These are phyloP conservation scores for Macrosteles quadrilineatus DNA, from an alignment of 1,140 invertebrate genomes.

Conservation along the genomic window DNA sequence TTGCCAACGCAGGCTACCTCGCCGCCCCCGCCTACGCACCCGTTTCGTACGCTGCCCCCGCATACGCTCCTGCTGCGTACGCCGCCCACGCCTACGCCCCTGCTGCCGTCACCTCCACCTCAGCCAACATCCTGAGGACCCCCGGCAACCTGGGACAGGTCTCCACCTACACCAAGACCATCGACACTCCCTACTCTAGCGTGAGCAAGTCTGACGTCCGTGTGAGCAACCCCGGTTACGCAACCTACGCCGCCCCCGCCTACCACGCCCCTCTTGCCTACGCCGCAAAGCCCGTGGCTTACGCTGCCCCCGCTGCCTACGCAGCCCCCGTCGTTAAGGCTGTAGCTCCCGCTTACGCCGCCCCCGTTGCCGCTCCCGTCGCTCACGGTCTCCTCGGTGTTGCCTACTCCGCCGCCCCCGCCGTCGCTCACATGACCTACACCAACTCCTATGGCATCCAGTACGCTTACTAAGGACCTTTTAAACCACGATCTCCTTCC, in stretches of 20 bases:
- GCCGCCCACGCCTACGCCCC: slow-evolving; percentile 42
- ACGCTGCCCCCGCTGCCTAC: slow-evolving; percentile 24
- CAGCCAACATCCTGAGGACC: slow-evolving; percentile 46
- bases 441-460: slow-evolving; percentile 41
- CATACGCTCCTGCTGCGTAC: slow-evolving; percentile 36
- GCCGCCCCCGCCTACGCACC: slow-evolving; percentile 44
- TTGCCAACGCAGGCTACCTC: slow-evolving; percentile 41
- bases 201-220: slow-evolving; percentile 46
- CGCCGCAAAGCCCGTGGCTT: slow-evolving; percentile 32
- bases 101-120: slow-evolving; percentile 44
- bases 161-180: slow-evolving; percentile 48
- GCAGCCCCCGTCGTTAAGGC: slow-evolving; percentile 38
- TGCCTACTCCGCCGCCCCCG: slow-evolving; percentile 42
- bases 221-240: slow-evolving; percentile 47
- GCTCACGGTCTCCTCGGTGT: slow-evolving; percentile 39
- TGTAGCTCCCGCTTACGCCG: slow-evolving; percentile 34
- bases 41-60: slow-evolving; percentile 44
- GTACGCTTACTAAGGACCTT: slow-evolving; percentile 42
- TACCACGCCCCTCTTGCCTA: slow-evolving; percentile 39
- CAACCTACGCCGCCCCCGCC: slow-evolving; percentile 40
- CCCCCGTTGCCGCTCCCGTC: slow-evolving; percentile 37
- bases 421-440: slow-evolving; percentile 41
- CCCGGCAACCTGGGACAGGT: slow-evolving; percentile 48
- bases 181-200: slow-evolving; percentile 48
- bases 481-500: neutral